Evolutionary conservation across 2,888 invertebrate genomes (phyloP), one percentile per base, ranked within the genome.

Genomic region (Nemoura dubitans): DNA sequence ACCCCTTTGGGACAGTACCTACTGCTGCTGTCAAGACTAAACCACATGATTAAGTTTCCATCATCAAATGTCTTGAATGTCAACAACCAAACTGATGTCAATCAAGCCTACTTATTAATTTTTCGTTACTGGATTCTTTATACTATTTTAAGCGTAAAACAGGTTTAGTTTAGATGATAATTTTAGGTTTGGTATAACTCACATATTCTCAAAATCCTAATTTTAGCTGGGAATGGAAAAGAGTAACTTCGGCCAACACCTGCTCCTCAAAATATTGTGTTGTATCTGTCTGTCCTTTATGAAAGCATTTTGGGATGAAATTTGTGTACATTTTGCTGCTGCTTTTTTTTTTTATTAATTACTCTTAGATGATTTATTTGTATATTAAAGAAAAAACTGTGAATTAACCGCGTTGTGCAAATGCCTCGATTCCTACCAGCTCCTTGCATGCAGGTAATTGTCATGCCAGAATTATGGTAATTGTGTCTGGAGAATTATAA

Each of bases 361-460:
- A 81, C 76, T 59, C 16, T 36, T 59, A 86, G 43, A 85, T 43
- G 86, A 84, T 87, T 87, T 87, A 87, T 87, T 87, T 87, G 87
- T 87, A 59, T 87, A 87, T 86, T 87, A 87, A 87, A 87, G 82
- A 81, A 30, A 30, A 81, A 81, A 81, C n/a, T 81, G 21, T 29
- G 30, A 81, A 81, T 16, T 80, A 36, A 36, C 21, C 21, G 14
- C 10, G 10, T 59, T 59, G 16, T 59, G 59, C 21, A 21, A 36
- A 59, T 59, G 21, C 14, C 59, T 21, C 2, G 14, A 59, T 21
- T 59, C 21, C 59, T 21, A 59, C 59, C 59, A 21, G 14, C 59
- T 59, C 59, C 59, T 59, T 59, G 59, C 59, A 21, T 59, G 59
- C 59, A 21, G 59, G 3, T 59, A 59, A 59, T 59, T 59, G 59